These are phyloP conservation scores for Tetranychus piercei DNA, from an alignment of 2,888 invertebrate genomes.

Conservation along the genomic window DNA sequence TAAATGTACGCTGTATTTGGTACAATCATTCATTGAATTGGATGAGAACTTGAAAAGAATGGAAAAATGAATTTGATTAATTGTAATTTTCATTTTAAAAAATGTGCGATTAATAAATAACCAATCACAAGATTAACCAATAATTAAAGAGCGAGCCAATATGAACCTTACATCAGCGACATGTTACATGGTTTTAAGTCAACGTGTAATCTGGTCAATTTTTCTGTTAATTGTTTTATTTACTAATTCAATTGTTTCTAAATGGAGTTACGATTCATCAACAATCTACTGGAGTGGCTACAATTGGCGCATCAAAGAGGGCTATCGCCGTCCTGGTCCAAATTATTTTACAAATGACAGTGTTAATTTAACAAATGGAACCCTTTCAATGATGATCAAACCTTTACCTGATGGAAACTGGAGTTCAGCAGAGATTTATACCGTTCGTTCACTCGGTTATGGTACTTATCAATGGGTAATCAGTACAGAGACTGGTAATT, in stretches of 20 bases:
- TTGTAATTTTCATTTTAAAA: too few relatives aligned
- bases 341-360: not conserved
- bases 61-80: too few relatives aligned
- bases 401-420: not conserved
- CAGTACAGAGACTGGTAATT: not conserved
- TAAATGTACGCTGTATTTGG: too few relatives aligned
- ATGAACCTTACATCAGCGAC: not conserved
- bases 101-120: too few relatives aligned
- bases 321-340: not conserved
- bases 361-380: not conserved
- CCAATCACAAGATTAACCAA: too few relatives aligned
- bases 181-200: not conserved
- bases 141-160: too few relatives aligned
- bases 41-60: too few relatives aligned
- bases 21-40: too few relatives aligned
- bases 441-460: not conserved
- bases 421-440: not conserved
- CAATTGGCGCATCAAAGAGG: not conserved
- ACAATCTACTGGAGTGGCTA: not conserved
- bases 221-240: not conserved
- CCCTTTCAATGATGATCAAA: not conserved
- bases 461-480: not conserved
- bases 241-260: not conserved
- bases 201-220: not conserved
- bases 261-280: not conserved